Percentiles rank a stretch among this genome's conserved stretches.
These are phyloP conservation scores for Myotis myotis DNA, from an alignment of 2,797 vertebrate species.

Conservation along the genomic window DNA sequence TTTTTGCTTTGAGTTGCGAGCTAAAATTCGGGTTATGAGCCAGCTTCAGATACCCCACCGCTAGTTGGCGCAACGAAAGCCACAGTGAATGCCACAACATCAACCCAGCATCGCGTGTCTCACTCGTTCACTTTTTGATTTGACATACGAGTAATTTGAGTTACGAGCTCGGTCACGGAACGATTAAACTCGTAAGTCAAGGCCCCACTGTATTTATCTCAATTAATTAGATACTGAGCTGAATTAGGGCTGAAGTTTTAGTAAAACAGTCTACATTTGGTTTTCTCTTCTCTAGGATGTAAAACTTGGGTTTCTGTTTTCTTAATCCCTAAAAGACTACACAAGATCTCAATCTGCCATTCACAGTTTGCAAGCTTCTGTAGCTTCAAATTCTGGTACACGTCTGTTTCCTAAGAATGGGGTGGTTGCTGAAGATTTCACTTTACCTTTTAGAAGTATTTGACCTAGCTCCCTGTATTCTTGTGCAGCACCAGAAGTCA, in stretches of 20 bases:
- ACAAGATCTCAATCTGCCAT: neutral
- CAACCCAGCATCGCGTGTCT: no score
- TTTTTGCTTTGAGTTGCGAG: no score
- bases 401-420: neutral
- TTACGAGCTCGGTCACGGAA: no score
- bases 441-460: conserved; percentile 27
- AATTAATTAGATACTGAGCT: neutral
- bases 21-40: no score
- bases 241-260: neutral
- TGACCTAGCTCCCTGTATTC: neutral
- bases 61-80: no score
- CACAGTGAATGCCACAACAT: no score
- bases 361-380: neutral
- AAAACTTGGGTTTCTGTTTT: neutral
- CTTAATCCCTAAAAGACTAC: neutral
- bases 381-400: neutral
- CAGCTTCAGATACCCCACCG: no score
- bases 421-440: neutral
- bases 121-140: no score
- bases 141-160: no score
- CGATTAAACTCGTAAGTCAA: no score
- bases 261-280: neutral
- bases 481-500: conserved; percentile 14
- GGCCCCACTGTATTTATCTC: neutral
- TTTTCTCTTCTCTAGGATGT: neutral